A percentile compares a stretch with the other conserved stretches of the same genome.
Conservation (phyloP, 2,888 invertebrate species). For the Priocnemis perturbator region DNA sequence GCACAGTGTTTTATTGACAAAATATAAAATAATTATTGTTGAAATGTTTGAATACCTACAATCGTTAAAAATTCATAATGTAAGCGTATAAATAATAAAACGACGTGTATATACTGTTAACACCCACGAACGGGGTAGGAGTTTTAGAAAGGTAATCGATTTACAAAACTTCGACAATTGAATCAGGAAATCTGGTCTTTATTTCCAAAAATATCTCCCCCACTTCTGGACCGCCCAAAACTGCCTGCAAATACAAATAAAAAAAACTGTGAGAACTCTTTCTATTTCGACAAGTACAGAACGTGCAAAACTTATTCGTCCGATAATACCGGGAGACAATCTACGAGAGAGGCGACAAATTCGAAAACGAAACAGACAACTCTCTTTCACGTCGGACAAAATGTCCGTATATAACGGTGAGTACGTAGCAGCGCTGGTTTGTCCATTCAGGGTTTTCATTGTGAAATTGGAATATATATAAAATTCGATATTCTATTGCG, state of each 20-base stretch:
- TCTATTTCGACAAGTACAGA: conserved; percentile 17
- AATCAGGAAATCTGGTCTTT: conserved; percentile 74
- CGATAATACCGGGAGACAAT: conserved; percentile 21
- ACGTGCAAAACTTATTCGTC: conserved; percentile 29
- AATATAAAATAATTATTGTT: conserved; percentile 56
- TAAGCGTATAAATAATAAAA: conserved; percentile 54
- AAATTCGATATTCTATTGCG: conserved; percentile 25
- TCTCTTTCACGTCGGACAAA: neutral
- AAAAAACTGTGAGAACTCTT: conserved; percentile 58
- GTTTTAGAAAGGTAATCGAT: conserved; percentile 64
- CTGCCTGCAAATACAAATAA: conserved; percentile 74
- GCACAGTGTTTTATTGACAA: conserved; percentile 52
- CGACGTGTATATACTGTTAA: conserved; percentile 37
- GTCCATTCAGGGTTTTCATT: conserved; percentile 48
- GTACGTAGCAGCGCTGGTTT: conserved; percentile 14
- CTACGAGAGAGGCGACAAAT: neutral
- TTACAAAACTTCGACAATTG: conserved; percentile 65
- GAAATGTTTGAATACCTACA: conserved; percentile 40
- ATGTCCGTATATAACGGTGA: no score
- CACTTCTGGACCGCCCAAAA: conserved; percentile 71
- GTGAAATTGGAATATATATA: conserved; percentile 38
- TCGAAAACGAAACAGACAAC: conserved; percentile 7
- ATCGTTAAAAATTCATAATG: conserved; percentile 51
- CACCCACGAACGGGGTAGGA: conserved; percentile 44
- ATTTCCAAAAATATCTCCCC: conserved; percentile 72